Conservation (phyloP, 2,888 invertebrate genomes). For the Deilephila porcellus region DNA sequence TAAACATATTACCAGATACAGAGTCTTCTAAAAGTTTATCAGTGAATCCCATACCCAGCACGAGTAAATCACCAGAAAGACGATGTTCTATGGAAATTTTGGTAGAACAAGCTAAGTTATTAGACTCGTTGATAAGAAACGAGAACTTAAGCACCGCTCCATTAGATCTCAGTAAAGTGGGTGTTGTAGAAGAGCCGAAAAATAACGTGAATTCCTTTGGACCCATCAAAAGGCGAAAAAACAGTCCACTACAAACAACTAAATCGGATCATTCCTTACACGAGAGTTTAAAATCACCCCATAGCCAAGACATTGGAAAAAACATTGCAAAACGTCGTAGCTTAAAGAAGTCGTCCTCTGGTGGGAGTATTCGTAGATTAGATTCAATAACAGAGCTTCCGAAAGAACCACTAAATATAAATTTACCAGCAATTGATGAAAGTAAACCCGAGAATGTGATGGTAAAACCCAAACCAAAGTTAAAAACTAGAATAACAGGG, state of each 20-base stretch:
- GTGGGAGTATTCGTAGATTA: conserved; percentile 71
- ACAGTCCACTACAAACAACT: conserved; percentile 68
- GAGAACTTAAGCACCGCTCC: conserved; percentile 79
- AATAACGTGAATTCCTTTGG: conserved; percentile 42
- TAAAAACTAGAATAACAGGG: conserved; percentile 83
- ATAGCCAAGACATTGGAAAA: conserved; percentile 48
- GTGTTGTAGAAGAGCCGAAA: conserved; percentile 51
- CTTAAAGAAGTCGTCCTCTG: conserved; percentile 76
- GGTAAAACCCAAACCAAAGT: conserved; percentile 60
- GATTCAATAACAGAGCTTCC: conserved; percentile 79
- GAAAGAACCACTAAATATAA: conserved; percentile 54
- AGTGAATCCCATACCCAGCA: conserved; percentile 39
- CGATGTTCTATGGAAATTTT: conserved; percentile 84
- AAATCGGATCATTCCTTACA: conserved; percentile 80
- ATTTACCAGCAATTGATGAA: conserved; percentile 79
- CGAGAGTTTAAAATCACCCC: conserved; percentile 60
- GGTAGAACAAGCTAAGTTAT: conserved; percentile 82
- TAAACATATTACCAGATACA: conserved; percentile 36
- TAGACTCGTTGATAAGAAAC: conserved; percentile 81
- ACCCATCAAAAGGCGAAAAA: conserved; percentile 46
- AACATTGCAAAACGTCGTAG: conserved; percentile 57
- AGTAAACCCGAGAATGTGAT: conserved; percentile 50
- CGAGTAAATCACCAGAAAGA: conserved; percentile 69
- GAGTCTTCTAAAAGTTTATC: conserved; percentile 39
- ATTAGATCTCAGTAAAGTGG: conserved; percentile 78